These are phyloP conservation scores for Falcunculus frontatus DNA, from an alignment of 2,113 vertebrate species.

Conservation along the genomic window DNA sequence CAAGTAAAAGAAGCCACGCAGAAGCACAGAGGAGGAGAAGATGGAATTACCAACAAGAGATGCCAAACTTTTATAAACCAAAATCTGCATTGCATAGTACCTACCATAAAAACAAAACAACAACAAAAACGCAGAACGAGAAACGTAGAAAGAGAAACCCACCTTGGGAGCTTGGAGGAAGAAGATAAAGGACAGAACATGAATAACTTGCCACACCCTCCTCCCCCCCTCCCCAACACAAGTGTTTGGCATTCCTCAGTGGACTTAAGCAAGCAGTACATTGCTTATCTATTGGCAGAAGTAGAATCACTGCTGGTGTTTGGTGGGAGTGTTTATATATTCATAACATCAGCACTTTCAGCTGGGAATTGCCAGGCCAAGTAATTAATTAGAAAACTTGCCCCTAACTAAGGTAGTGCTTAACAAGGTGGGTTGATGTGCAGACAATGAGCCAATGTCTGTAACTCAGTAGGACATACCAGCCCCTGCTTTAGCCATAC, in stretches of 20 bases:
- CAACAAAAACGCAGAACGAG: background rate
- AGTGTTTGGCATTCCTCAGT: background rate
- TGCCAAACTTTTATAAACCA: background rate
- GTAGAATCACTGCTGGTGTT: background rate
- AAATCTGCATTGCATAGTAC: background rate
- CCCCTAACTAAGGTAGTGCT: background rate
- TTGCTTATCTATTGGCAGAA: slow-evolving; percentile 2
- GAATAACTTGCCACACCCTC: background rate
- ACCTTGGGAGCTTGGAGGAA: background rate
- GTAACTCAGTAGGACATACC: background rate
- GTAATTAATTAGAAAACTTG: background rate
- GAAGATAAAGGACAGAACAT: background rate
- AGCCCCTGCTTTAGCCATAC: background rate
- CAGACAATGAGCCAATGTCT: background rate
- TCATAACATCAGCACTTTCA: background rate
- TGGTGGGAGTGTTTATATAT: background rate
- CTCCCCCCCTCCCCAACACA: background rate
- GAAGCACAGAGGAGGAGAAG: background rate
- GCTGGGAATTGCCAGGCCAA: background rate
- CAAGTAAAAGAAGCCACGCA: background rate
- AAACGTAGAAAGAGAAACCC: background rate
- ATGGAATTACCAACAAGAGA: background rate
- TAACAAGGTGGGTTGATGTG: background rate
- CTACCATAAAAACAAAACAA: background rate
- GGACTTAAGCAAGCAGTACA: background rate